Base-by-base conservation (phyloP, 1,140 invertebrate species). In the Trissolcus basalis region DNA sequence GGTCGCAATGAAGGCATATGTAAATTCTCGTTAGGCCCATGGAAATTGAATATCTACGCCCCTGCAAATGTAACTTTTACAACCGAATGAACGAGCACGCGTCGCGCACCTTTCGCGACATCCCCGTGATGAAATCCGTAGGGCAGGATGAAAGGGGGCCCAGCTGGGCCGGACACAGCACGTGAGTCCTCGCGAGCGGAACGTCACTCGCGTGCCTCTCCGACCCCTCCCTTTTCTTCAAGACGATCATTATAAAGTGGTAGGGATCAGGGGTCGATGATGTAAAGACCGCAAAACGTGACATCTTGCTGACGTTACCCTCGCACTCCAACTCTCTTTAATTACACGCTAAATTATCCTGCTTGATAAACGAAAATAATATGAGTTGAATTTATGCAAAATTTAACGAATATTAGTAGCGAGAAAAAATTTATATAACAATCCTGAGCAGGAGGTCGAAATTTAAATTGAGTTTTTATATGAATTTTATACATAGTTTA, bases 261-360 rank as follows among this genome's bases (percentile, higher is more conserved):
- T 4, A 36, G 49, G 27, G 19, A 33, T 14, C 45, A 12, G 35
- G 53, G 64, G 36, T 47, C 47, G 56, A 47, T 53, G 56, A 49
- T 41, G 56, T 43, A 61, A 54, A 70, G 56, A 70, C 67, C 56
- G 67, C 67, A 61, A 61, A 50, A 60, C 67, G 67, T 70, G 67
- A 70, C 67, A 70, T 70, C 67, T 70, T 70, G 67, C 14, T 56
- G 67, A 27, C 19, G 19, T 3, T 27, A 6, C 19, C 19, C 19
- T 27, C 19, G 19, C 19, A 27, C 19, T 27, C 6, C 6, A 27
- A 27, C 19, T 27, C 19, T 27, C 19, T 27, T n/a, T n/a, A n/a
- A n/a, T n/a, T n/a, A n/a, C n/a, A n/a, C n/a, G n/a, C n/a, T n/a
- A n/a, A 27, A 27, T 27, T 27, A 27, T 27, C 19, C 19, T 6